Evolutionary conservation across 2,888 invertebrate genomes (phyloP), one percentile per base, ranked within the genome.

Genomic region (Dynastes hyllus): DNA sequence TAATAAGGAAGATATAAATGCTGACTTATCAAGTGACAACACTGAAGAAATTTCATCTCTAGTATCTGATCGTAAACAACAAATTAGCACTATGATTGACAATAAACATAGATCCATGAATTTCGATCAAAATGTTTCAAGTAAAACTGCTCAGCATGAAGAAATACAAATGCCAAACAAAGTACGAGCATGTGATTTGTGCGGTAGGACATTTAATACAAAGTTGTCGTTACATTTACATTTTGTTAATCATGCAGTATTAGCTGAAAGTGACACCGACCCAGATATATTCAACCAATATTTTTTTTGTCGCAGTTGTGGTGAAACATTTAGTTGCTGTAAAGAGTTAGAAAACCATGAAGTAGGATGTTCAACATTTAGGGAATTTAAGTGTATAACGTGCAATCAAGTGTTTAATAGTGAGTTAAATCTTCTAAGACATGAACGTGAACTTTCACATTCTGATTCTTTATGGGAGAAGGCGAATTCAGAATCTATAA

Each of bases 241-340:
- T 80, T 83, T 84, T 79, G 75, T 83, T 16, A 82, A 82, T 73
- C 84, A 84, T 69, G 81, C 82, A 29, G 71, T 82, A 58, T 55
- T 80, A 37, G 75, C 76, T 8, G 79, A 79, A 82, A 80, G 80
- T 65, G 67, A 79, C 22, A 76, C 77, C 22, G 79, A 79, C 40
- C 79, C 78, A 2, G 79, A 81, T 66, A 78, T 83, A 37, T 78
- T 79, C 13, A 40, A 80, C 8, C 81, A 82, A 67, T 79, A 80
- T 75, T 79, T 81, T 51, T 81, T 81, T 69, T 86, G 86, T 70
- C 76, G 81, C 45, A 78, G 80, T 61, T 86, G 86, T 78, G 81
- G 83, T 32, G 84, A 85, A 81, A 79, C 78, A n/a, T 84, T 86
- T 80, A 79, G 83, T 11, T 79, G 71, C 40, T 81, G 83, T 71